A percentile compares a stretch with the other conserved stretches of the same genome.
Evolutionary conservation across 2,113 vertebrate genomes (phyloP).

Genomic region (Corapipo altera): DNA sequence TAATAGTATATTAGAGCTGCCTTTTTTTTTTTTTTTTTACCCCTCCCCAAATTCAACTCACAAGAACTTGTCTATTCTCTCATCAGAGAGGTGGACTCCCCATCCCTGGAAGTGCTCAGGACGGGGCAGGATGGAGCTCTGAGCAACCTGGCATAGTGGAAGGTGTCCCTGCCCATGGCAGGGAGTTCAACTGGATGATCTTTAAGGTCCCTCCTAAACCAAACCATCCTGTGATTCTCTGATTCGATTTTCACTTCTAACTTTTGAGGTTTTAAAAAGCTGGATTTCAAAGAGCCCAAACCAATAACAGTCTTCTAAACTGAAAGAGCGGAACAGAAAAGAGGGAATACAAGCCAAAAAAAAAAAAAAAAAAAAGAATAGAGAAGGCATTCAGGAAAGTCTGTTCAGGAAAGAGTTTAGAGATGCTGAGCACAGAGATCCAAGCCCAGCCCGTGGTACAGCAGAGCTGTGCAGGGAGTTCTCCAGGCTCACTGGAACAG

Average conservation of each 20-base stretch:
- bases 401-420: background rate
- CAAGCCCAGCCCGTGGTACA: rapidly evolving
- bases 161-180: background rate
- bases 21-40: background rate
- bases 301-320: background rate
- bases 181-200: background rate
- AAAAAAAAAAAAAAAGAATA: background rate
- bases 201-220: background rate
- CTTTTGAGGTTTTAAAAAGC: rapidly evolving
- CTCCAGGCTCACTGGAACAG: background rate
- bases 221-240: background rate
- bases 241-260: background rate
- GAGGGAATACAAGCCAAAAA: background rate
- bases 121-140: background rate
- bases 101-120: background rate
- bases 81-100: background rate
- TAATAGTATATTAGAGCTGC: rapidly evolving
- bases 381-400: background rate
- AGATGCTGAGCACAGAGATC: rapidly evolving
- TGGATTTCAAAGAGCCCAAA: background rate
- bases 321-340: background rate
- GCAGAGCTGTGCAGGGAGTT: background rate
- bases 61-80: too few species aligned
- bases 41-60: background rate
- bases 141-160: background rate